Percentiles rank a stretch among this genome's conserved stretches.
Evolutionary conservation across 2,888 invertebrate species (phyloP).

Genomic region (Apamea sordens): DNA sequence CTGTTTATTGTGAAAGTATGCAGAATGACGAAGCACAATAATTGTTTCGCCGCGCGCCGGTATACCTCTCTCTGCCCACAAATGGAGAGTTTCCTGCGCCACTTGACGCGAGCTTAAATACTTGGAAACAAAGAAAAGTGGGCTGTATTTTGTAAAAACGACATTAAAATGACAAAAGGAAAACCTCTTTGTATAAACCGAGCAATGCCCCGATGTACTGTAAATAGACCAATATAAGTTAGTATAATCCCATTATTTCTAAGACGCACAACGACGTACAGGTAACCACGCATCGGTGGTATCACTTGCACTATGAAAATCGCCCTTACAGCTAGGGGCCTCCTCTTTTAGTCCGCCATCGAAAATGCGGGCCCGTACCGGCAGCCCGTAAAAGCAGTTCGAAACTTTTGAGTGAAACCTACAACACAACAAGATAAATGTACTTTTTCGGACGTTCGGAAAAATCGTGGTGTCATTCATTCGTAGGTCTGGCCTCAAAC

Average conservation of each 20-base stretch:
- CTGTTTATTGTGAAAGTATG: not conserved
- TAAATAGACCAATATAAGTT: no score
- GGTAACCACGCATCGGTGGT: no score
- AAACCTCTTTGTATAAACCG: not conserved
- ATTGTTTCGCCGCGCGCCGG: not conserved
- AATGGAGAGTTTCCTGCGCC: not conserved
- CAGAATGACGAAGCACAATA: not conserved
- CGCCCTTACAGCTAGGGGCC: not conserved
- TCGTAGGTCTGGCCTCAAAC: not conserved
- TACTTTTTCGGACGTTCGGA: not conserved
- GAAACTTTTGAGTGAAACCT: not conserved
- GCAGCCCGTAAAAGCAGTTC: not conserved
- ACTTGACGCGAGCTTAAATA: slow-evolving; percentile 8
- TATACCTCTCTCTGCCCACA: not conserved
- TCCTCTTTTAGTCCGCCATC: not conserved
- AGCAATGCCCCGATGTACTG: not conserved
- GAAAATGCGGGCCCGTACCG: not conserved
- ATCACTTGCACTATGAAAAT: no score
- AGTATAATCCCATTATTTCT: no score
- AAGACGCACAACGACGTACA: no score
- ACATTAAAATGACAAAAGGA: not conserved
- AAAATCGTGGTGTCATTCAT: not conserved
- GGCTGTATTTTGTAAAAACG: not conserved
- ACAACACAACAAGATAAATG: not conserved
- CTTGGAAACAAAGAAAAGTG: not conserved